Percentiles rank a stretch among this genome's conserved stretches.
Conservation (phyloP, 2,113 vertebrate species). For the Falco punctatus region DNA sequence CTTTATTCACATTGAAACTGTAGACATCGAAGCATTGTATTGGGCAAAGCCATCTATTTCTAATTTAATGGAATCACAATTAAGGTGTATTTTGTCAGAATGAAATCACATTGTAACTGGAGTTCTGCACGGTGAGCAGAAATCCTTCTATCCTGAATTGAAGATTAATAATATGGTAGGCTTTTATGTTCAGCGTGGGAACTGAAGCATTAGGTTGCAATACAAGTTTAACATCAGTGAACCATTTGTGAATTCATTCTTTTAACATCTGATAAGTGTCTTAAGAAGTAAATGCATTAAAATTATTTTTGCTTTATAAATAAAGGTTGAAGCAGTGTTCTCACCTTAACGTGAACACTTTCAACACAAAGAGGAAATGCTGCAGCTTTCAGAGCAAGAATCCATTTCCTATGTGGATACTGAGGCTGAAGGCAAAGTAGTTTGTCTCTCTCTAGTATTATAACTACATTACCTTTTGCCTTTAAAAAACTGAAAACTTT, state of each 20-base stretch:
- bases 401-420: conserved; percentile 58
- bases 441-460: conserved; percentile 63
- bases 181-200: conserved; percentile 66
- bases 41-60: conserved; percentile 64
- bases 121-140: conserved; percentile 54
- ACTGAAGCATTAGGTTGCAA: conserved; percentile 59
- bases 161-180: conserved; percentile 63
- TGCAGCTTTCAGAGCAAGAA: conserved; percentile 63
- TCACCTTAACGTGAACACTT: conserved; percentile 40
- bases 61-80: conserved; percentile 73
- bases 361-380: conserved; percentile 64
- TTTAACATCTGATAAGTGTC: conserved; percentile 60
- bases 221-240: conserved; percentile 60
- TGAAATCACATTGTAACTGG: conserved; percentile 57
- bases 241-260: conserved; percentile 61
- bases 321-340: conserved; percentile 63
- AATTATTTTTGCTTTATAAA: conserved; percentile 75
- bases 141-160: conserved; percentile 64
- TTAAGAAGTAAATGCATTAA: conserved; percentile 69
- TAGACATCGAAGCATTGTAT: conserved; percentile 71
- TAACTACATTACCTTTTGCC: background rate
- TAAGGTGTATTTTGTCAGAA: conserved; percentile 68
- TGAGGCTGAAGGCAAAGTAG: conserved; percentile 53
- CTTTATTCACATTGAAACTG: conserved; percentile 69
- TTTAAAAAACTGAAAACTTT: conserved; percentile 18